Evolutionary conservation across 1,140 invertebrate species (phyloP).

Genomic region (Aporrectodea caliginosa): DNA sequence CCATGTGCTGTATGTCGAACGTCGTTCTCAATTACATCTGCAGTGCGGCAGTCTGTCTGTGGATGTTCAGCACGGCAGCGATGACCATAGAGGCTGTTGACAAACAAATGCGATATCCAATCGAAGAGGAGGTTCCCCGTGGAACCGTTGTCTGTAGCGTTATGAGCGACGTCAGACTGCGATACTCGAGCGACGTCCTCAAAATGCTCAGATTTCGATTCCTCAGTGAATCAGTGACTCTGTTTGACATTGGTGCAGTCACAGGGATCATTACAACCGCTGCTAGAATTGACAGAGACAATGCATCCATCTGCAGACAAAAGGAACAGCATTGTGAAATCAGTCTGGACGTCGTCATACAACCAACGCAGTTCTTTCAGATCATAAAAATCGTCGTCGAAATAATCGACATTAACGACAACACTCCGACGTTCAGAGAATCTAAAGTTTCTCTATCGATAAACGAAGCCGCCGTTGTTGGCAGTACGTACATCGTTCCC

Average conservation of each 20-base stretch:
- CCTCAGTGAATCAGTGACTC: slow-evolving; percentile 16
- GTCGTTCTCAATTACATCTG: too few species aligned
- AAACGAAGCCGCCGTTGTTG: slow-evolving; percentile 69
- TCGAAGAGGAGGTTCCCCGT: neutral
- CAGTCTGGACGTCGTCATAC: slow-evolving; percentile 23
- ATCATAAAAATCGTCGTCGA: slow-evolving; percentile 36
- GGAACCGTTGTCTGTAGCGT: neutral
- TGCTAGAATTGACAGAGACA: slow-evolving; percentile 25
- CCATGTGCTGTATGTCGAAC: too few species aligned
- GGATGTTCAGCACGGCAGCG: too few species aligned
- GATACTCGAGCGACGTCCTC: slow-evolving; percentile 9
- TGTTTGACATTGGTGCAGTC: slow-evolving; percentile 19
- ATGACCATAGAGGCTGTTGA: too few species aligned
- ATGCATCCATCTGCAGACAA: slow-evolving; percentile 15
- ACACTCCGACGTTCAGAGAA: slow-evolving; percentile 42
- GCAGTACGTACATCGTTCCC: slow-evolving; percentile 52
- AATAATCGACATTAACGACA: slow-evolving; percentile 60
- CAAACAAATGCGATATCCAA: too few species aligned
- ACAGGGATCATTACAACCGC: slow-evolving; percentile 21
- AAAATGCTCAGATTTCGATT: slow-evolving; percentile 19
- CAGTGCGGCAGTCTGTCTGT: too few species aligned
- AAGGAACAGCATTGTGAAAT: slow-evolving; percentile 17
- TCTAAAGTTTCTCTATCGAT: slow-evolving; percentile 80
- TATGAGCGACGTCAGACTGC: neutral
- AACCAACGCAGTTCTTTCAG: slow-evolving; percentile 24